Evolutionary conservation across 2,888 invertebrate species (phyloP).

Genomic region (Tanypteryx hageni): DNA sequence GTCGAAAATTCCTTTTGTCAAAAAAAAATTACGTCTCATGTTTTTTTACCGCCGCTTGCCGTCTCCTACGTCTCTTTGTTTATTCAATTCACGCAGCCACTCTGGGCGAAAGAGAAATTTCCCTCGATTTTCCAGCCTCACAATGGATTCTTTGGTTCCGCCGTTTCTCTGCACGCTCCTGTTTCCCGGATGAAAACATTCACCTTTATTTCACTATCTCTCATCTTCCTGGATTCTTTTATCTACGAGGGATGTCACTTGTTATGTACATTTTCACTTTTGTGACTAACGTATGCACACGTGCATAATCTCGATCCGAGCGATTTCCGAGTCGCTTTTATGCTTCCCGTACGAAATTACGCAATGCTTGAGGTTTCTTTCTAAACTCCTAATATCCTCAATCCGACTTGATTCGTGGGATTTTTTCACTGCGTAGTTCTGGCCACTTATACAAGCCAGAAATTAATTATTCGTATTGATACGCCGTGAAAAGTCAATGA

Average conservation of each 20-base stretch:
- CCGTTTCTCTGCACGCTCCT: not conserved
- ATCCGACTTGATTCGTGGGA: not conserved
- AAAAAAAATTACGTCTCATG: not conserved
- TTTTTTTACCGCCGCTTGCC: not conserved
- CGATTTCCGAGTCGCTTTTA: not conserved
- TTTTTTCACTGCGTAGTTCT: not conserved
- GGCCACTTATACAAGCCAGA: not conserved
- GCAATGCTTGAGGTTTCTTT: not conserved
- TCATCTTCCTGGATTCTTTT: not conserved
- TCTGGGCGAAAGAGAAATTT: slow-evolving; percentile 4
- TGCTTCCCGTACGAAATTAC: not conserved
- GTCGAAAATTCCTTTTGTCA: not conserved
- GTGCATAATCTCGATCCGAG: not conserved
- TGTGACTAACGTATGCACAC: not conserved
- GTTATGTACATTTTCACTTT: slow-evolving; percentile 6
- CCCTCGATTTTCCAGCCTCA: not conserved
- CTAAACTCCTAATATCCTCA: not conserved
- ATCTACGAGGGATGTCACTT: not conserved
- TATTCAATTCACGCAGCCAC: slow-evolving; percentile 10
- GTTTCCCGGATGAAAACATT: not conserved
- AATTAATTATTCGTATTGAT: too few species aligned
- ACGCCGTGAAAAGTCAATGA: too few species aligned
- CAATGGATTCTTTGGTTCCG: not conserved
- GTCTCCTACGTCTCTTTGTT: not conserved
- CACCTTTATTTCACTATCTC: not conserved